Percentiles rank a stretch among this genome's conserved stretches.
Conservation (phyloP, 2,113 vertebrate genomes). For the Urocitellus parryii region DNA sequence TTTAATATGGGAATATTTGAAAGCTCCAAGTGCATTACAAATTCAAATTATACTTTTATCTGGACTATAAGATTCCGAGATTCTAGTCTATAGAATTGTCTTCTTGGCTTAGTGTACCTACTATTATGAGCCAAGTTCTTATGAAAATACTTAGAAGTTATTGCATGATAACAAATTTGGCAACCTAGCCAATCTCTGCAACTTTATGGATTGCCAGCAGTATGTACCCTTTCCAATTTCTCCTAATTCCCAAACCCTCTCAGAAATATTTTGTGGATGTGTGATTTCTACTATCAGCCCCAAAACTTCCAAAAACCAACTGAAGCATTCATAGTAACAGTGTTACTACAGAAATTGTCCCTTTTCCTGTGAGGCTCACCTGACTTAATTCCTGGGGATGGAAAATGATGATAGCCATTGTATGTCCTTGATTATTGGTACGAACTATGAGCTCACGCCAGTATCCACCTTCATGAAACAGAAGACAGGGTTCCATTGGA, state of each 20-base stretch:
- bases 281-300: neutral
- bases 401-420: slow-evolving; percentile 92
- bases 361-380: slow-evolving; percentile 51
- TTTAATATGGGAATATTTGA: slow-evolving; percentile 25
- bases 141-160: slow-evolving; percentile 1
- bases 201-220: neutral
- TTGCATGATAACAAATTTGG: neutral
- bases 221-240: neutral
- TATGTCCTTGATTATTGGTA: slow-evolving; percentile 87
- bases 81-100: neutral
- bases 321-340: neutral
- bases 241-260: neutral
- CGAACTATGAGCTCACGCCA: slow-evolving; percentile 92
- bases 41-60: neutral
- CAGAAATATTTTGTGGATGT: neutral
- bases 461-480: slow-evolving; percentile 91
- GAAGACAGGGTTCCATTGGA: slow-evolving; percentile 88
- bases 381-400: slow-evolving; percentile 89
- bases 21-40: neutral
- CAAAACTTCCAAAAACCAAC: slow-evolving; percentile 18
- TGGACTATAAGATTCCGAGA: slow-evolving; percentile 37
- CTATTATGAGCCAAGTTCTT: slow-evolving; percentile 41
- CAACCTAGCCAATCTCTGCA: neutral
- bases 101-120: neutral
- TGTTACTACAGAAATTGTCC: neutral